phyloP scores from a whole-genome alignment of 2,888 invertebrate species.

The Panopea generosa region DNA sequence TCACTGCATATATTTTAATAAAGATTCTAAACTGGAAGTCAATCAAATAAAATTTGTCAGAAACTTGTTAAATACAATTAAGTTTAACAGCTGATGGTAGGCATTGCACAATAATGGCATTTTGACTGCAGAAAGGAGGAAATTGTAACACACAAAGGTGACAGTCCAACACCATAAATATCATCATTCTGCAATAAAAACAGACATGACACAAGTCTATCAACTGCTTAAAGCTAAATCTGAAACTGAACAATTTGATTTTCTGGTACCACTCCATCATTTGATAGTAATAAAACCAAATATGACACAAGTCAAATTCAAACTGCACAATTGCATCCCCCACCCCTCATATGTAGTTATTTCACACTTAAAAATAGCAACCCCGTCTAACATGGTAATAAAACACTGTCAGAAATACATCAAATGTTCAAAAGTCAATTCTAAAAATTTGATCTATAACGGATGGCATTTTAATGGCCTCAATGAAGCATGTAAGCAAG shows the following conservation, averaged over 20 bases:
- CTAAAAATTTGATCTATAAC: constrained; percentile 15
- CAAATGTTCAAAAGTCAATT: constrained; percentile 15
- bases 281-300: not conserved
- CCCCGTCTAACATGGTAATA: constrained; percentile 18
- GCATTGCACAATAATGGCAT: too few relatives aligned
- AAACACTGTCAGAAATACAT: constrained; percentile 26
- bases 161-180: too few relatives aligned
- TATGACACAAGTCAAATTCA: not conserved
- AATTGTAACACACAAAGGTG: too few relatives aligned
- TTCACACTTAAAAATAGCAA: constrained; percentile 12
- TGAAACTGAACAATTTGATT: constrained; percentile 2
- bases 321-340: not conserved
- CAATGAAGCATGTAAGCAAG: not conserved
- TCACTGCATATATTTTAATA: too few relatives aligned
- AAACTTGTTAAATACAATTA: too few relatives aligned
- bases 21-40: too few relatives aligned
- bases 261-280: too few relatives aligned
- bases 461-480: constrained; percentile 29
- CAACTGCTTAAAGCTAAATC: too few relatives aligned
- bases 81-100: too few relatives aligned
- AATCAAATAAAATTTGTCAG: too few relatives aligned
- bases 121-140: too few relatives aligned
- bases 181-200: not conserved
- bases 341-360: not conserved
- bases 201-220: not conserved